A percentile compares a stretch with the other conserved stretches of the same genome.
Conservation (phyloP, 2,113 vertebrate species). For the Danionella cerebrum region DNA sequence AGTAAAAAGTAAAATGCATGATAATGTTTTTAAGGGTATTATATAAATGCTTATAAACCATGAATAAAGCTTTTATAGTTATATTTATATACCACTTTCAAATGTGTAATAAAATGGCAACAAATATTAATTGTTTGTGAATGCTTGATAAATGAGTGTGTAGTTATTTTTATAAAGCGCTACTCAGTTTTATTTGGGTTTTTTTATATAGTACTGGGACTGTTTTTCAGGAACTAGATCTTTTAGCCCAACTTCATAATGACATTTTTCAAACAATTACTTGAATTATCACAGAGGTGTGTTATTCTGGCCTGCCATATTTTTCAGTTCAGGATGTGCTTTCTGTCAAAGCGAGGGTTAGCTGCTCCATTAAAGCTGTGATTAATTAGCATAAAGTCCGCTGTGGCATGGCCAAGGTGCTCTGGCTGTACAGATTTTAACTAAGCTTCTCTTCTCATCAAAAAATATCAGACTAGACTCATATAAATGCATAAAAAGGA, state of each 20-base stretch:
- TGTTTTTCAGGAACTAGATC: slow-evolving; percentile 15
- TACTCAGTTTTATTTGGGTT: no score
- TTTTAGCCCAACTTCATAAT: slow-evolving; percentile 1
- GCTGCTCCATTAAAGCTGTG: slow-evolving; percentile 8
- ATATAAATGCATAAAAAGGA: neutral
- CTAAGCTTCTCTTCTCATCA: neutral
- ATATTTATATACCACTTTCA: no score
- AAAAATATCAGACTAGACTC: slow-evolving; percentile 3
- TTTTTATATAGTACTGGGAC: neutral
- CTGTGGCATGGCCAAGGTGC: slow-evolving; percentile 2
- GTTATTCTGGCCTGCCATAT: neutral
- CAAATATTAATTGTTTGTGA: no score
- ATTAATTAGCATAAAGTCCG: neutral
- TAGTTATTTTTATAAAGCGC: no score
- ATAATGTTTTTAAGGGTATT: no score
- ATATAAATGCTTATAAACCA: no score
- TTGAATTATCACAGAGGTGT: slow-evolving; percentile 17
- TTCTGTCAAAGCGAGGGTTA: neutral
- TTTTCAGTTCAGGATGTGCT: neutral
- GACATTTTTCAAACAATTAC: slow-evolving; percentile 10
- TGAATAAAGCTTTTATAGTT: no score
- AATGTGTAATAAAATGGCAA: no score
- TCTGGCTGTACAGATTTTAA: neutral
- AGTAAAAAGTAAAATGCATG: no score
- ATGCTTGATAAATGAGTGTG: no score